Evolutionary conservation across 30 jellyfish, hydroid and myxozoan species (phyloP).

Genomic region (Sanderia malayensis): DNA sequence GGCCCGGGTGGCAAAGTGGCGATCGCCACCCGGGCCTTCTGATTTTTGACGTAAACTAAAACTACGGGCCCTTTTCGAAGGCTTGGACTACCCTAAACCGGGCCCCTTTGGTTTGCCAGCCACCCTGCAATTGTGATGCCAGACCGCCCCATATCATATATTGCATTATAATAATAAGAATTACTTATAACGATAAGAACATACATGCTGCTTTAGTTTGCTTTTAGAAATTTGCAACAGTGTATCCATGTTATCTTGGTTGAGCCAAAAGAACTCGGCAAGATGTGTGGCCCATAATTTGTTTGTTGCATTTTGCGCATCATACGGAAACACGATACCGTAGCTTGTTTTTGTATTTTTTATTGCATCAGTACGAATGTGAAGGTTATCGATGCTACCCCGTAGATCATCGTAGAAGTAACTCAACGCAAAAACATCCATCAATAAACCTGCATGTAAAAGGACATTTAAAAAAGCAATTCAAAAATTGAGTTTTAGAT

Average conservation of each 20-base stretch:
- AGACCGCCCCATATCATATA: no score
- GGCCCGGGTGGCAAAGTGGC: no score
- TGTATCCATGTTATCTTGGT: conserved; percentile 45
- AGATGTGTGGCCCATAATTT: conserved; percentile 27
- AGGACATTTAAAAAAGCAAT: no score
- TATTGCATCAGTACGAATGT: conserved; percentile 38
- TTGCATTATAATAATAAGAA: no score
- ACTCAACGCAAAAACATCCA: conserved; percentile 41
- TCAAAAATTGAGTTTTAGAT: no score
- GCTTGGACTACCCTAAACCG: not conserved
- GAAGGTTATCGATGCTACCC: conserved; percentile 13
- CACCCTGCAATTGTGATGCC: not conserved
- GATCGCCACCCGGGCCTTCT: no score
- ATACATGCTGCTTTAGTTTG: not conserved
- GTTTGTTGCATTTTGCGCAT: conserved; percentile 25
- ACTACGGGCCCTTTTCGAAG: no score
- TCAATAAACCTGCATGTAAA: conserved; percentile 20
- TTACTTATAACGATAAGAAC: not conserved
- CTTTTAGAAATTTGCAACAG: conserved; percentile 20
- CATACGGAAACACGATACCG: conserved; percentile 32
- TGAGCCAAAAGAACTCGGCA: conserved; percentile 26
- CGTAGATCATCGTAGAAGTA: conserved; percentile 29
- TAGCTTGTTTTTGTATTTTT: conserved; percentile 34
- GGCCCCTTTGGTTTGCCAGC: not conserved
- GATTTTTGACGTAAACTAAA: no score